A percentile compares a stretch with the other conserved stretches of the same genome.
Conservation (phyloP, 2,888 invertebrate species). For the Cosmia trapezina region DNA sequence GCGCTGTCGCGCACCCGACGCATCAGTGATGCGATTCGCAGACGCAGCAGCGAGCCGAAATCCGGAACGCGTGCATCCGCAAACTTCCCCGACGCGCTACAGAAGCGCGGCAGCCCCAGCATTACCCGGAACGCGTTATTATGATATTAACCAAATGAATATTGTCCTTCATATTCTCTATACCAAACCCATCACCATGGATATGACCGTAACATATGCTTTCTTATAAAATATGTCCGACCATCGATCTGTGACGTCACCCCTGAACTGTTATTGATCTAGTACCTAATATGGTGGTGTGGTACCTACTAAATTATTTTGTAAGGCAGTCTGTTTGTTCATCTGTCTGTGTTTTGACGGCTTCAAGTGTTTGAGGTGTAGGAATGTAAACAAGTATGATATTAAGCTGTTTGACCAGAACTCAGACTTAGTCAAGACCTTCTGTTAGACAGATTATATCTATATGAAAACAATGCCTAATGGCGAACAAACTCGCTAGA, state of each 20-base stretch:
- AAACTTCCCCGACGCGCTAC: no score
- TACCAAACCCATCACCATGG: slow-evolving; percentile 32
- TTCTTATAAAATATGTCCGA: slow-evolving; percentile 32
- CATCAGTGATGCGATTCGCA: no score
- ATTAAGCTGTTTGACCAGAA: not conserved
- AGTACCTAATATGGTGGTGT: not conserved
- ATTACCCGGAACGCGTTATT: no score
- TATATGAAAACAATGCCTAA: not conserved
- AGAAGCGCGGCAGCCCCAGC: no score
- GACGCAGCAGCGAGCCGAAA: no score
- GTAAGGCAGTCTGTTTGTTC: slow-evolving; percentile 30
- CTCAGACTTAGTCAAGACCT: not conserved
- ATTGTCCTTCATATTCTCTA: not conserved
- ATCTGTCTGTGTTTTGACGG: slow-evolving; percentile 38
- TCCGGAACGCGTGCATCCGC: no score
- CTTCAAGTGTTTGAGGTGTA: not conserved
- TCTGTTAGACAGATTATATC: not conserved
- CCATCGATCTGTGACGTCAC: slow-evolving; percentile 48
- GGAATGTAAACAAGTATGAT: not conserved
- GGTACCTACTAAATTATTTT: slow-evolving; percentile 42
- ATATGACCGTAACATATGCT: slow-evolving; percentile 16
- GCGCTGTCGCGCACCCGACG: no score
- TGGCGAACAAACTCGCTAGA: not conserved
- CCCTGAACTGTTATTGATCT: slow-evolving; percentile 38
- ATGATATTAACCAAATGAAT: no score